Evolutionary conservation across 2,888 invertebrate genomes (phyloP).

Genomic region (Andrena trimmerana): DNA sequence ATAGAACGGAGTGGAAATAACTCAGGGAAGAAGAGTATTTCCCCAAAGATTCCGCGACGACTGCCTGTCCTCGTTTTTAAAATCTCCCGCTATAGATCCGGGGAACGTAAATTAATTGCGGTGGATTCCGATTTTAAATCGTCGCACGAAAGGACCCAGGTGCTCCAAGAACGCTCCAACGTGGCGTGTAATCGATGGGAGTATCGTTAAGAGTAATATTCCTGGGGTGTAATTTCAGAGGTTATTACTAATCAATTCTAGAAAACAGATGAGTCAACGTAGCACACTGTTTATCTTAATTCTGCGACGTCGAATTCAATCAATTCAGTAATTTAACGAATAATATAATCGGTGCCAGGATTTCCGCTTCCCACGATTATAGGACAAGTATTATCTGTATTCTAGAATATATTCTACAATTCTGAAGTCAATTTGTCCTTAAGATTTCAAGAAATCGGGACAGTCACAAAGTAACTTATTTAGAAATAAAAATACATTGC

Average conservation of each 20-base stretch:
- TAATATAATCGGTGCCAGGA: not conserved
- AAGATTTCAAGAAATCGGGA: too few relatives aligned
- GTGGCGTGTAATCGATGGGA: not conserved
- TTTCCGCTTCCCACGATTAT: too few relatives aligned
- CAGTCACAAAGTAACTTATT: too few relatives aligned
- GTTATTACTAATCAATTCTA: not conserved
- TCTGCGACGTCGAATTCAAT: not conserved
- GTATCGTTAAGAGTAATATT: not conserved
- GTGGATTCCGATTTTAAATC: conserved; percentile 4
- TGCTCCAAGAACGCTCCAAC: not conserved
- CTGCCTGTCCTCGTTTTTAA: conserved; percentile 13
- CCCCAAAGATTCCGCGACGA: conserved; percentile 13
- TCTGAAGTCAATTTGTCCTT: too few relatives aligned
- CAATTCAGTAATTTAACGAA: not conserved
- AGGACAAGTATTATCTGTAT: too few relatives aligned
- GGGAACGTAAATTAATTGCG: conserved; percentile 18
- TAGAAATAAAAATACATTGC: too few relatives aligned
- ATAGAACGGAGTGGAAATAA: conserved; percentile 8
- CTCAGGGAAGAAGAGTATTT: conserved; percentile 24
- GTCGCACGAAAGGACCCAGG: not conserved
- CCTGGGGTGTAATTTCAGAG: not conserved
- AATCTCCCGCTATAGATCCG: not conserved
- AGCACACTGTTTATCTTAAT: not conserved
- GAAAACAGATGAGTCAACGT: not conserved
- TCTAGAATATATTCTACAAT: too few relatives aligned